These are phyloP conservation scores for Phylloscopus trochiloides DNA, from an alignment of 2,113 vertebrate species.

Conservation along the genomic window DNA sequence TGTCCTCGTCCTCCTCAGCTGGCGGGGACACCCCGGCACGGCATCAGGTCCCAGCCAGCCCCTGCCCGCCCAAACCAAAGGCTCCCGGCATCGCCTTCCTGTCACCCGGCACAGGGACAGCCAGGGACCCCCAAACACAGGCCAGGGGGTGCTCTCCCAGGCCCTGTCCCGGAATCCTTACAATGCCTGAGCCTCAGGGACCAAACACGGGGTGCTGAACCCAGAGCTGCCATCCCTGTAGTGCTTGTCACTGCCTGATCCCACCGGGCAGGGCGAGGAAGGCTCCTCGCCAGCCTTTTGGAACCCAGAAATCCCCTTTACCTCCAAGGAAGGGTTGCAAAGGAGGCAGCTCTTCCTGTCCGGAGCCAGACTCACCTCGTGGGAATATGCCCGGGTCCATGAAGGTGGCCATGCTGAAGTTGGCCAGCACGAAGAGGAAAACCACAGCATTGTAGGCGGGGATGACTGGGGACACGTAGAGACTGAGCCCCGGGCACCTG, in stretches of 20 bases:
- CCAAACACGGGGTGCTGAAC: neutral
- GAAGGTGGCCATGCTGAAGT: conserved; percentile 99
- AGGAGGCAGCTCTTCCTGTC: neutral
- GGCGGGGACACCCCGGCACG: neutral
- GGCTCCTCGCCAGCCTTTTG: accelerated
- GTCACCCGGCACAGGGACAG: neutral
- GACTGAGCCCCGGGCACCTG: conserved; percentile 92
- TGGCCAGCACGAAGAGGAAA: conserved; percentile 96
- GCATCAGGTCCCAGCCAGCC: neutral
- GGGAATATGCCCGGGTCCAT: conserved; percentile 98
- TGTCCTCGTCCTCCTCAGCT: conserved; percentile 98
- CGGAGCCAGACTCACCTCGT: conserved; percentile 78
- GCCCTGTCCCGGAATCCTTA: accelerated
- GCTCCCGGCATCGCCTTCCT: accelerated
- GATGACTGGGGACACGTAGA: conserved; percentile 84
- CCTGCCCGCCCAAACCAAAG: accelerated
- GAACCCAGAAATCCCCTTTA: neutral
- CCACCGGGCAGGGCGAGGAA: accelerated
- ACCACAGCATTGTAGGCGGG: conserved; percentile 88
- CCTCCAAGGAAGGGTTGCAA: accelerated
- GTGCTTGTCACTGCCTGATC: accelerated
- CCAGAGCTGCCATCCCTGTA: neutral
- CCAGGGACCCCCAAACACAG: neutral
- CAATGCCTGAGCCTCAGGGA: neutral
- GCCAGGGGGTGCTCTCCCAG: accelerated